Conservation (phyloP, 2,888 invertebrate species). For the Eurois occulta region DNA sequence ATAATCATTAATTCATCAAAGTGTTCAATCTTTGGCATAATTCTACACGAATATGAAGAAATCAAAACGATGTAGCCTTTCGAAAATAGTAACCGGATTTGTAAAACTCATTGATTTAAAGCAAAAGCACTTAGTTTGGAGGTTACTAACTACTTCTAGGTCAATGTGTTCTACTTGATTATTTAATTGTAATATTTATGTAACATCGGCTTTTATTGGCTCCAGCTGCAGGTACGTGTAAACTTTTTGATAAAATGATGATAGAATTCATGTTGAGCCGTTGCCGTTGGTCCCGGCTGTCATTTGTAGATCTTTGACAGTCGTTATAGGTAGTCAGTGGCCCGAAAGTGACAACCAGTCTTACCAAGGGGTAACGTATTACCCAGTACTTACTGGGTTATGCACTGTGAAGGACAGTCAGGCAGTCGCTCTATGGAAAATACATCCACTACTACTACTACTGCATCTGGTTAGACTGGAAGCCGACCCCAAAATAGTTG, state of each 20-base stretch:
- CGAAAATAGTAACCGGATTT: conserved; percentile 14
- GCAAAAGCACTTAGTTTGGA: conserved; percentile 29
- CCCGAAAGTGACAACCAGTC: background rate
- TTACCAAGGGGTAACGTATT: background rate
- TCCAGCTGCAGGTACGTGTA: no score
- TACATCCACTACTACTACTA: no score
- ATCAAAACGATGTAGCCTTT: conserved; percentile 5
- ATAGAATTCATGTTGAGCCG: background rate
- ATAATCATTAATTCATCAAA: background rate
- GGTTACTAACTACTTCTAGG: conserved; percentile 35
- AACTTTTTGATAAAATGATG: background rate
- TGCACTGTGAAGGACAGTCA: background rate
- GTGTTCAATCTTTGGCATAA: background rate
- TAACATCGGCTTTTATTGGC: conserved; percentile 10
- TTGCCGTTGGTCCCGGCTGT: background rate
- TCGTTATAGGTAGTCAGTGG: background rate
- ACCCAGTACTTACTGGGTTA: background rate
- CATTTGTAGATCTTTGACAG: background rate
- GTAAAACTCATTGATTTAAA: conserved; percentile 37
- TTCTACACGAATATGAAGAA: background rate
- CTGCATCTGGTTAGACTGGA: background rate
- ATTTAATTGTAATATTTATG: conserved; percentile 45
- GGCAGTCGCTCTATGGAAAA: background rate
- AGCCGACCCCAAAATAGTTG: background rate
- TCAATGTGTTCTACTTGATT: conserved; percentile 37